phyloP scores from a whole-genome alignment of 1,140 invertebrate genomes.

The Drosophila ogumai region DNA sequence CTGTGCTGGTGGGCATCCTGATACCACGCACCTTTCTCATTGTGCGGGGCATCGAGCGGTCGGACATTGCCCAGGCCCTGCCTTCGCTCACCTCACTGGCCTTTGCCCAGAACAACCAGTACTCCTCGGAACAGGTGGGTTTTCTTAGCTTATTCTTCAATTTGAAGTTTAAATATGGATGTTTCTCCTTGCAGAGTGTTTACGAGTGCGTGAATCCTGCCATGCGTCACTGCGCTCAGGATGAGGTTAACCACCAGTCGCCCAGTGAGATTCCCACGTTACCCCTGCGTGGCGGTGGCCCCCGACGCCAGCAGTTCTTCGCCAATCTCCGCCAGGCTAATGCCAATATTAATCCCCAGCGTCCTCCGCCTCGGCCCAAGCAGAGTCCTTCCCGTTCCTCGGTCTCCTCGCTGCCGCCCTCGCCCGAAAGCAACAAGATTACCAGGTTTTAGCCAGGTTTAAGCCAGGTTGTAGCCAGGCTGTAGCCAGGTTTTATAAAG shows the following conservation, averaged over 20 bases:
- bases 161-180: neutral
- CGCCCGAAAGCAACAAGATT: constrained; percentile 78
- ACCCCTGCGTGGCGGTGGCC: constrained; percentile 76
- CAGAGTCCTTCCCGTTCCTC: constrained; percentile 71
- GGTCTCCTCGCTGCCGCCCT: constrained; percentile 73
- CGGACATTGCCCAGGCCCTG: constrained; percentile 85
- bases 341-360: constrained; percentile 77
- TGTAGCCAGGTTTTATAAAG: constrained; percentile 54
- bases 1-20: constrained; percentile 86
- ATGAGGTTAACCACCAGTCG: constrained; percentile 75
- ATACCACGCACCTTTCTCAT: constrained; percentile 88
- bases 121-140: constrained; percentile 81
- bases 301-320: constrained; percentile 79
- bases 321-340: constrained; percentile 84
- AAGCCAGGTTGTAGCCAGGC: neutral
- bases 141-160: neutral
- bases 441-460: constrained; percentile 65
- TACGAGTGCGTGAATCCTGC: constrained; percentile 85
- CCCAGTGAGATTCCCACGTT: constrained; percentile 84
- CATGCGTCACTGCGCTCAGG: constrained; percentile 79
- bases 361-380: constrained; percentile 71
- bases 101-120: constrained; percentile 84
- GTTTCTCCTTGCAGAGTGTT: constrained; percentile 61
- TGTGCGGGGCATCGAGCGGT: constrained; percentile 86
- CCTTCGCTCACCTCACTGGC: constrained; percentile 85